Base-by-base conservation (phyloP, 2,113 vertebrate species). In the Bolborhynchus lineola region DNA sequence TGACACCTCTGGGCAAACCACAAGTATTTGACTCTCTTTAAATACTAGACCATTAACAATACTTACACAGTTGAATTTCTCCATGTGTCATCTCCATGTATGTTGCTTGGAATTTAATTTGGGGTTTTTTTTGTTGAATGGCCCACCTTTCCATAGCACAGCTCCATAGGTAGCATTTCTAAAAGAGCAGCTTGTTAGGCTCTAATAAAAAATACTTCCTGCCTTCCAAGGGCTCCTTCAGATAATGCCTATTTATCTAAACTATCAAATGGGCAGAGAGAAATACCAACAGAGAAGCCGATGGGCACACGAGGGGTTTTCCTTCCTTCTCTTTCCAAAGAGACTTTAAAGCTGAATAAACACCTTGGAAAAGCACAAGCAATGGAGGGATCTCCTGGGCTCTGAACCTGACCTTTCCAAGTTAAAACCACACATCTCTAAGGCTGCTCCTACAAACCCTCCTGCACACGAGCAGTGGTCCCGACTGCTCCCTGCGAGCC, bases 341-440 rank as follows among this genome's bases (percentile, higher is more conserved):
- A 93, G 88, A 79, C 81, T 95, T 97, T 80, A 96, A 97, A 96
- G 97, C 96, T 96, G 94, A 96, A 96, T 94, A 96, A 96, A 96
- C 95, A 96, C 93, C 94, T 94, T 94, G 94, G 84, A 93, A 96
- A 95, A 97, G 96, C 96, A 96, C 92, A 96, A 92, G 92, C 95
- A 95, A 35, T 63, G 41, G n/a, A 90, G 10, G 29, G 94, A 93
- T 97, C 95, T 97, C 94, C 90, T 93, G 96, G 96, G 96, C 1
- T 79, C 92, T 95, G 97, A 96, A 97, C 93, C 96, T 46, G 96
- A 97, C 96, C 97, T 95, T 55, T 91, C 72, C 11, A 28, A 88
- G 94, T 95, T 96, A 77, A 95, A 94, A 95, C 83, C 28, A 90
- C 96, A 85, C 90, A 79, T 95, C 95, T 94, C 67, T 68, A 55